Base-by-base conservation (phyloP, 1,140 invertebrate species). In the Zaprionus gabonicus region DNA sequence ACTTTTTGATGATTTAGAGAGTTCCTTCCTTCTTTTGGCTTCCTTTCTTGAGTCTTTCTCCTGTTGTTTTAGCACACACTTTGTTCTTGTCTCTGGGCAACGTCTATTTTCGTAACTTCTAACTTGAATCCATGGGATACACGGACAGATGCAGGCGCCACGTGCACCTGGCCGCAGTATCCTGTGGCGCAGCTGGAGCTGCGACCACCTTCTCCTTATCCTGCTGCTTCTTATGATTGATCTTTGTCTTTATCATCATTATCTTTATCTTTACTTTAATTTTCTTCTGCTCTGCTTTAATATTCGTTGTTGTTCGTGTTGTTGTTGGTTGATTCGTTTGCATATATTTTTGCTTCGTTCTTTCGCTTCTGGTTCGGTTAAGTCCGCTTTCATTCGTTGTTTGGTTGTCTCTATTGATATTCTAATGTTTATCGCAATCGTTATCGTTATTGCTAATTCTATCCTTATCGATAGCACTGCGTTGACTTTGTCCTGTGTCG, bases 351-450 rank as follows among this genome's bases (percentile, higher is more conserved):
- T 46, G 55, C 71, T 62, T 72, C 20, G 34, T 68, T 62, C 69
- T 78, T 69, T 59, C 57, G 20, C n/a, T 64, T 59, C 13, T 69
- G 71, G 62, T 71, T 76, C 75, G 55, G 65, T 57, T 71, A 28
- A 67, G 74, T 68, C 70, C 78, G 78, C 78, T 80, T 77, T 4
- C 65, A 69, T 80, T 80, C 64, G 69, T 78, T 79, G 69, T 71
- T 71, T 59, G 36, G 15, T 34, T 71, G 49, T 13, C 13, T 67
- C 67, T 63, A 64, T 75, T 70, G 64, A 59, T 68, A 57, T 25
- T 67, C 62, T 74, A 62, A 28, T 59, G 63, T 51, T 64, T 17
- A 62, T 76, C 58, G 36, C 57, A 17, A 31, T 70, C 46, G 23
- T 56, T 44, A 28, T 75, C 56, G 23, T 59, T 55, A 38, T 63